These are phyloP conservation scores for Heterochromis multidens DNA, from an alignment of 2,113 vertebrate genomes.

Conservation along the genomic window DNA sequence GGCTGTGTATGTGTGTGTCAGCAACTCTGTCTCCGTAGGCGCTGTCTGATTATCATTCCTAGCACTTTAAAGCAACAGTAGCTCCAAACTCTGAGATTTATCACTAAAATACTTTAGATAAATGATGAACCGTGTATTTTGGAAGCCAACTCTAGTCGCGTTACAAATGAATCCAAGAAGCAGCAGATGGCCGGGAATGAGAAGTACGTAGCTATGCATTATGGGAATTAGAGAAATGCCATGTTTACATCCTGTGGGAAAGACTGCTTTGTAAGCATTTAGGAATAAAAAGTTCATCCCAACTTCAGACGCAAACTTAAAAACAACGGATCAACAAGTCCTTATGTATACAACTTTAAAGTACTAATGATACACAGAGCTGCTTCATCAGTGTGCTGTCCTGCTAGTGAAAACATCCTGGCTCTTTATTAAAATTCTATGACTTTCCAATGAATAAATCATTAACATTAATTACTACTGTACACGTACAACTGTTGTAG, in stretches of 20 bases:
- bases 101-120: background rate
- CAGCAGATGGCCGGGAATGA: constrained; percentile 25
- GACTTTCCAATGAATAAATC: background rate
- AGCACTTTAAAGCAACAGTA: background rate
- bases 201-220: constrained; percentile 6
- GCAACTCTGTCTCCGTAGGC: background rate
- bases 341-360: background rate
- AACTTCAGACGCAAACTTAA: background rate
- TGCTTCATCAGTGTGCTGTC: background rate
- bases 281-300: background rate
- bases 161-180: constrained; percentile 4
- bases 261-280: background rate
- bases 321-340: background rate
- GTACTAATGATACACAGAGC: background rate
- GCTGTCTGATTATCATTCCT: background rate
- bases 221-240: constrained; percentile 18
- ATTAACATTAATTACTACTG: background rate
- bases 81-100: background rate
- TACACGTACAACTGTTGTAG: background rate
- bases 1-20: background rate
- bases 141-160: background rate
- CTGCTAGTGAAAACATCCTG: background rate
- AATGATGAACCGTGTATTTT: background rate
- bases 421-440: background rate
- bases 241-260: background rate